phyloP scores from a whole-genome alignment of 1,140 invertebrate species.

The Trinorchestia longiramus region DNA sequence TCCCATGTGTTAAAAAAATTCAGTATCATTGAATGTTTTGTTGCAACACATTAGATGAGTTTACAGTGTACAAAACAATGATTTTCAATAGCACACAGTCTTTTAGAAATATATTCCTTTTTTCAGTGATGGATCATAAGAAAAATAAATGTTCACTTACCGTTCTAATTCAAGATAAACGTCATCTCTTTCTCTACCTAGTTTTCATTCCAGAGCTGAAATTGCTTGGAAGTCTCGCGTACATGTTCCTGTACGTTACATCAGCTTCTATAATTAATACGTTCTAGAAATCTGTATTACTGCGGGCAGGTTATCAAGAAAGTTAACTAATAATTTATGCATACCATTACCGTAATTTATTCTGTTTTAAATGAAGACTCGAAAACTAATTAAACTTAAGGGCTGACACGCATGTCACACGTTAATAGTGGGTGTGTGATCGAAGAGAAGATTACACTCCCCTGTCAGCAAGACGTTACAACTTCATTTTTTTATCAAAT shows the following conservation, averaged over 20 bases:
- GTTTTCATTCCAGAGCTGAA: not conserved
- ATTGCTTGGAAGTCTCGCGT: not conserved
- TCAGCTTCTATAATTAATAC: not conserved
- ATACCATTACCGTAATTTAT: not conserved
- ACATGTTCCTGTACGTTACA: not conserved
- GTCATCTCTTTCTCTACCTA: not conserved
- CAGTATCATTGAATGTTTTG: no score
- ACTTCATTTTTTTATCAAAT: slow-evolving; percentile 2
- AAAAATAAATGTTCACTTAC: not conserved
- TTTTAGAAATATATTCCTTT: not conserved
- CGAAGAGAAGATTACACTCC: not conserved
- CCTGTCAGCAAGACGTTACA: not conserved
- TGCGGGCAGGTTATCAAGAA: not conserved
- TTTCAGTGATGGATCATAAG: not conserved
- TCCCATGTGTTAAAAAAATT: no score
- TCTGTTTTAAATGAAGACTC: not conserved
- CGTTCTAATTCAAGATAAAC: not conserved
- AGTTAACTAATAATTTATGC: not conserved
- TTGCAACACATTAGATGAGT: no score
- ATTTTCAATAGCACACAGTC: not conserved
- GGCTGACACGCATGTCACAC: not conserved
- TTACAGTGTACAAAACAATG: no score
- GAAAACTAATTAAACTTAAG: slow-evolving; percentile 10
- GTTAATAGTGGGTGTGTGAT: not conserved
- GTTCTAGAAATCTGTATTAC: not conserved